These are phyloP conservation scores for Hydrocynus forskahlii DNA, from an alignment of 2,797 vertebrate species.

Conservation along the genomic window DNA sequence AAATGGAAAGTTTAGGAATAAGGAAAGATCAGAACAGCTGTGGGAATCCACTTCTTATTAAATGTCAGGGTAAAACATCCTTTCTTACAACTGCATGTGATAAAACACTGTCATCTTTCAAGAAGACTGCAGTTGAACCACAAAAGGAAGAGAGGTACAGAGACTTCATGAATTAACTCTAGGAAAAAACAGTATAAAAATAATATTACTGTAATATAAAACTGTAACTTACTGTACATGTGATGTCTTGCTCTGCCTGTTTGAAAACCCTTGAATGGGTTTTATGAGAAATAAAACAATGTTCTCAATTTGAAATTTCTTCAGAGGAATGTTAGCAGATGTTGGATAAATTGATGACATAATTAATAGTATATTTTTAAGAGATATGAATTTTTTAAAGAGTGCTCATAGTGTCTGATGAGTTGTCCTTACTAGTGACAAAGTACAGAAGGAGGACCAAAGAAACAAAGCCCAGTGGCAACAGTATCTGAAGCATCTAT, in stretches of 20 bases:
- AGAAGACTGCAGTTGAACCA: not conserved
- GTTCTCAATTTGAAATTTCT: not conserved
- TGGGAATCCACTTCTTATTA: not conserved
- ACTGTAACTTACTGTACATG: not conserved
- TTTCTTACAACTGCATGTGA: conserved; percentile 8
- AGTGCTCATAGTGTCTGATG: not conserved
- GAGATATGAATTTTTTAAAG: not conserved
- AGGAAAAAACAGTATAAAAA: not conserved
- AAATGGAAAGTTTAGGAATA: conserved; percentile 8
- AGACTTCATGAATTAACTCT: not conserved
- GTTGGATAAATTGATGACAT: not conserved
- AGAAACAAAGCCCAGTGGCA: conserved; percentile 59
- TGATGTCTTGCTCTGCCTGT: not conserved
- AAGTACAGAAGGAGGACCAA: conserved; percentile 56
- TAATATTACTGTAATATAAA: not conserved
- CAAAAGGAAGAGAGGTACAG: conserved; percentile 19
- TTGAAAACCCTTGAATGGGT: not conserved
- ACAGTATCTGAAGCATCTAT: conserved; percentile 66
- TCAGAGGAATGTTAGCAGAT: not conserved
- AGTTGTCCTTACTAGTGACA: conserved; percentile 48
- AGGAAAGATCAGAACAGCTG: conserved; percentile 6
- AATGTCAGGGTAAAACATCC: not conserved
- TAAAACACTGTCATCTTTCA: conserved; percentile 6
- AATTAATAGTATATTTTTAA: not conserved
- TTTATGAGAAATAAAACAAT: not conserved